Conservation (phyloP, 2,797 vertebrate genomes). For the Micromesistius poutassou region DNA sequence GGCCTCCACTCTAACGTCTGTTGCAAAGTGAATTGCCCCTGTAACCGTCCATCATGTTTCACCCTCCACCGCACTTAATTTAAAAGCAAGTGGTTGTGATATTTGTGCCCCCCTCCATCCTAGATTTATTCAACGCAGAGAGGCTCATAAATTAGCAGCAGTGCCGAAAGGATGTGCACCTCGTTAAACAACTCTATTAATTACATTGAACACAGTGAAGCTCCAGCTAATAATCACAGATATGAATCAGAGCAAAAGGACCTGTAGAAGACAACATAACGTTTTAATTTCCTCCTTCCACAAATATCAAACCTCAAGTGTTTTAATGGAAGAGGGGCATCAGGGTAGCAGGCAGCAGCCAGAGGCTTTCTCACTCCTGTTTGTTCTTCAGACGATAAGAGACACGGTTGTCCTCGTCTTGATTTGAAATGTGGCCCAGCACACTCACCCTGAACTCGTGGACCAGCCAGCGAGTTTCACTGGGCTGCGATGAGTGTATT, state of each 20-base stretch:
- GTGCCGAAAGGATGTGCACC: slow-evolving; percentile 10
- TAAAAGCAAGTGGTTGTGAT: slow-evolving; percentile 46
- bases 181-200: slow-evolving; percentile 9
- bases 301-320: neutral
- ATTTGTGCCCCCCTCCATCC: slow-evolving; percentile 8
- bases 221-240: neutral
- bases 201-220: slow-evolving; percentile 5
- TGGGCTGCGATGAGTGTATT: neutral
- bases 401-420: neutral
- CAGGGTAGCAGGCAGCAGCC: neutral
- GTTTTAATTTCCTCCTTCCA: neutral
- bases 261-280: neutral
- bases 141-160: slow-evolving; percentile 34
- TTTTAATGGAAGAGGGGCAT: neutral
- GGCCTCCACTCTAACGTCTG: slow-evolving; percentile 55
- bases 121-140: slow-evolving; percentile 29
- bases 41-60: slow-evolving; percentile 50
- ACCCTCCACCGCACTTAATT: slow-evolving; percentile 57
- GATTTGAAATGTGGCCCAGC: neutral
- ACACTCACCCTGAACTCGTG: neutral
- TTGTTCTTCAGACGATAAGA: neutral
- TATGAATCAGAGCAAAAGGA: neutral
- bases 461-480: neutral
- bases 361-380: neutral
- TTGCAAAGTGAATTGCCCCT: slow-evolving; percentile 62